These are phyloP conservation scores for Barbus barbus DNA, from an alignment of 2,113 vertebrate species.

Conservation along the genomic window DNA sequence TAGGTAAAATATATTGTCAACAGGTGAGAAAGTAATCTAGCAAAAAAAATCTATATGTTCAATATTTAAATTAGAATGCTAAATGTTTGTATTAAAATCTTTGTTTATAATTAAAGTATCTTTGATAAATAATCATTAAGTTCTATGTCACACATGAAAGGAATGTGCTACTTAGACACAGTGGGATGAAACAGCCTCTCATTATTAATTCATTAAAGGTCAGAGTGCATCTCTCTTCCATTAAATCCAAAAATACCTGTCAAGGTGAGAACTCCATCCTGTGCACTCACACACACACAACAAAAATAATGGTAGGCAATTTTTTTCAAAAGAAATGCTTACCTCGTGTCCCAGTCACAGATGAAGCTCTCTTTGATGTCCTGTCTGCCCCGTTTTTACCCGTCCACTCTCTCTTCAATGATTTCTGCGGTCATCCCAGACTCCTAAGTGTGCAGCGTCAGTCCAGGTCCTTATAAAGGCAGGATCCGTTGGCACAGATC, in stretches of 20 bases:
- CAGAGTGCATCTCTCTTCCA: neutral
- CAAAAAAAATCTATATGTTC: neutral
- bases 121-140: neutral
- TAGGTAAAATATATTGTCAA: neutral
- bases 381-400: slow-evolving; percentile 10
- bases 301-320: neutral
- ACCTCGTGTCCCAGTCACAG: slow-evolving; percentile 27
- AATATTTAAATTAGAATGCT: neutral
- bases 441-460: slow-evolving; percentile 48
- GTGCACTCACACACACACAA: slow-evolving; percentile 2
- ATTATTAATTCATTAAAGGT: slow-evolving; percentile 37
- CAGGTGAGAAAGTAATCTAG: neutral
- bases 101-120: too few relatives aligned
- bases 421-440: slow-evolving; percentile 19
- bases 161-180: neutral
- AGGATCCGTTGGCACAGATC: slow-evolving; percentile 20
- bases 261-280: slow-evolving; percentile 3
- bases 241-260: slow-evolving; percentile 40
- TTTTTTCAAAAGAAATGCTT: slow-evolving; percentile 4
- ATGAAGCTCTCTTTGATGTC: slow-evolving; percentile 28
- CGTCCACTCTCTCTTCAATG: too few relatives aligned
- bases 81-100: too few relatives aligned
- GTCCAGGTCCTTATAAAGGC: slow-evolving; percentile 42
- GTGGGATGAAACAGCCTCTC: neutral
- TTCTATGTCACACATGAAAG: neutral